These are phyloP conservation scores for Oceanodroma tethys DNA, from an alignment of 2,113 vertebrate species.

Conservation along the genomic window DNA sequence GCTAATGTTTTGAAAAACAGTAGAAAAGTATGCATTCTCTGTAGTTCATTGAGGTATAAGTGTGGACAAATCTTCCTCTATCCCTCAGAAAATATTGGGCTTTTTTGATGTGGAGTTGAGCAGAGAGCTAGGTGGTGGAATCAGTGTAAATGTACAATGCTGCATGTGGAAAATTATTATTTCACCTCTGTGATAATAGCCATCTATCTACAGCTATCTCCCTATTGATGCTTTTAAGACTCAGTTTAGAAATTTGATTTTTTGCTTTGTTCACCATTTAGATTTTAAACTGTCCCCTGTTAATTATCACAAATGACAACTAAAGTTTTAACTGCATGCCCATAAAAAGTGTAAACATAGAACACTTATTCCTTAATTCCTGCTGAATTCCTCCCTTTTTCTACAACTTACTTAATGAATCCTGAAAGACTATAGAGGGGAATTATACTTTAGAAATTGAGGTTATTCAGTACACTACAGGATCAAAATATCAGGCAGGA, in stretches of 20 bases:
- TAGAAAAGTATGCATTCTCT: not conserved
- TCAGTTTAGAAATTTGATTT: not conserved
- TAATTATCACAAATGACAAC: not conserved
- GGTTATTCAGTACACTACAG: not conserved
- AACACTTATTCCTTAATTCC: not conserved
- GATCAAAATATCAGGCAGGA: not conserved
- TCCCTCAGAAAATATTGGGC: not conserved
- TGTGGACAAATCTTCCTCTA: fast-evolving
- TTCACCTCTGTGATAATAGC: not conserved
- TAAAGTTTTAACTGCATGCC: not conserved
- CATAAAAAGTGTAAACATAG: not conserved
- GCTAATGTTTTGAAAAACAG: not conserved
- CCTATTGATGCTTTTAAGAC: not conserved
- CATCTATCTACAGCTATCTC: not conserved
- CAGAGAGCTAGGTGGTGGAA: not conserved
- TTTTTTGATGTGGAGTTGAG: not conserved
- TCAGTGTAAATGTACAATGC: not conserved
- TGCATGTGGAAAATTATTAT: not conserved
- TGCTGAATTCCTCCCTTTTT: not conserved
- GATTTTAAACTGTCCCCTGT: not conserved
- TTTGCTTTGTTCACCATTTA: not conserved
- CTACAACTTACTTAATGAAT: not conserved
- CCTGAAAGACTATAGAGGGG: not conserved
- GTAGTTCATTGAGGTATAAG: not conserved
- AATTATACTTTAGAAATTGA: not conserved